Conservation (phyloP, 2,797 vertebrate species). For the Sparus aurata region DNA sequence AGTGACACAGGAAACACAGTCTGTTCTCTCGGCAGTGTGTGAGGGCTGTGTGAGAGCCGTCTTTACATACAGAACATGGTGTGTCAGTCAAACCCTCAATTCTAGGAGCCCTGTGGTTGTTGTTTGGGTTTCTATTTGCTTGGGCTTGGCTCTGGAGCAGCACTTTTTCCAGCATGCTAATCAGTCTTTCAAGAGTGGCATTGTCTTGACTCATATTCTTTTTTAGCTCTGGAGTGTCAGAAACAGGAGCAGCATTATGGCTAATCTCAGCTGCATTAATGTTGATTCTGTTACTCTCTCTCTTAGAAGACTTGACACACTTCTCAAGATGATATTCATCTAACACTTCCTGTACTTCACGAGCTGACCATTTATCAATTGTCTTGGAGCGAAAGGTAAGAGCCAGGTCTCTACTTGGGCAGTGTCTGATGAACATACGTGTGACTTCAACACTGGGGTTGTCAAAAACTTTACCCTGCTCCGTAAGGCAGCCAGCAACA, state of each 20-base stretch:
- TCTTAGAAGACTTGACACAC: not conserved
- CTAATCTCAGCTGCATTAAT: not conserved
- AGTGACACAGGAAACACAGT: conserved; percentile 52
- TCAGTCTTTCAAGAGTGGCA: not conserved
- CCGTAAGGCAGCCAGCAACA: too few relatives aligned
- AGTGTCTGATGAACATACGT: conserved; percentile 44
- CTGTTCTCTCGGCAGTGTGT: conserved; percentile 43
- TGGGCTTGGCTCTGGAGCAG: not conserved
- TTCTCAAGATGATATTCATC: not conserved
- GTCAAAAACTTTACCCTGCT: conserved; percentile 24
- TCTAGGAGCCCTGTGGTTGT: not conserved
- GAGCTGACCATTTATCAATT: conserved; percentile 24
- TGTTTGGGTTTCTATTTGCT: not conserved
- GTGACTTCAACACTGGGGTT: conserved; percentile 21
- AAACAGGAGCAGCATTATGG: not conserved
- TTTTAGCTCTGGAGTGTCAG: not conserved
- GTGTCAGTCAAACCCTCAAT: conserved; percentile 18
- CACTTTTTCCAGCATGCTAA: conserved; percentile 11
- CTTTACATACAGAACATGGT: conserved; percentile 35
- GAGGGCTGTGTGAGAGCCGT: conserved; percentile 37
- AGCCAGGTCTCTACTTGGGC: conserved; percentile 26
- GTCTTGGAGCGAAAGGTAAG: conserved; percentile 38
- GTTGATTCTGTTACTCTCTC: not conserved
- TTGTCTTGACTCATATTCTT: not conserved
- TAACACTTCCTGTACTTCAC: conserved; percentile 7